Base-by-base conservation (phyloP, 2,113 vertebrate species). In the Gorilla gorilla region DNA sequence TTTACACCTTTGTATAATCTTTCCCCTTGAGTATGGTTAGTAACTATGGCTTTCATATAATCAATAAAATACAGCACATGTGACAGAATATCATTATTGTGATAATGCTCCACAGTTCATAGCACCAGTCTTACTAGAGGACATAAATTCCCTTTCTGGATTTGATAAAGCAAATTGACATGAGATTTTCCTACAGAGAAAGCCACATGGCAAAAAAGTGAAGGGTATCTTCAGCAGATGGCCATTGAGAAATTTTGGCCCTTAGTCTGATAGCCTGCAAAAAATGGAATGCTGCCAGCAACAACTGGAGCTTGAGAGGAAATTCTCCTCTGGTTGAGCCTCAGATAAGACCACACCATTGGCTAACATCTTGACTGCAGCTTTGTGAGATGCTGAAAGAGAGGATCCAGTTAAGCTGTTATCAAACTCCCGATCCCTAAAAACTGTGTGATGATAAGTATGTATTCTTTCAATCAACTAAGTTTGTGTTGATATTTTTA, bases 81-180 rank as follows among this genome's bases (percentile, higher is more conserved):
- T 68, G 7, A 85, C 73, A 8, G 27, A 11, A 35, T 72, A 81
- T 78, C 40, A 72, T 17, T 59, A 88, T 27, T 93, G 3, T 73
- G 48, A 89, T 76, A 93, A 78, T 40, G 8, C 73, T 85, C 64
- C 38, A 55, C 22, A 17, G 50, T 55, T 93, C 92, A 7, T 96
- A 66, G 8, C 35, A 89, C 6, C 61, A 88, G 3, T 50, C 35
- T 91, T 95, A 6, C n/a, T 84, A 38, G 25, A 18, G 75, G 27
- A 83, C 23, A 86, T 25, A 45, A 9, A 85, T 23, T 50, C 50
- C 25, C 2, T 80, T 72, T 64, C 85, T 80, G 40, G 20, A 64
- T 96, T 94, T 93, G 52, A 93, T 85, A 48, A 89, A 89, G 72
- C 22, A 89, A 79, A 32, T 32, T 89, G 87, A 40, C 35, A 96